A percentile compares a stretch with the other conserved stretches of the same genome.
Evolutionary conservation across 2,797 vertebrate species (phyloP).

Genomic region (Denticeps clupeoides): DNA sequence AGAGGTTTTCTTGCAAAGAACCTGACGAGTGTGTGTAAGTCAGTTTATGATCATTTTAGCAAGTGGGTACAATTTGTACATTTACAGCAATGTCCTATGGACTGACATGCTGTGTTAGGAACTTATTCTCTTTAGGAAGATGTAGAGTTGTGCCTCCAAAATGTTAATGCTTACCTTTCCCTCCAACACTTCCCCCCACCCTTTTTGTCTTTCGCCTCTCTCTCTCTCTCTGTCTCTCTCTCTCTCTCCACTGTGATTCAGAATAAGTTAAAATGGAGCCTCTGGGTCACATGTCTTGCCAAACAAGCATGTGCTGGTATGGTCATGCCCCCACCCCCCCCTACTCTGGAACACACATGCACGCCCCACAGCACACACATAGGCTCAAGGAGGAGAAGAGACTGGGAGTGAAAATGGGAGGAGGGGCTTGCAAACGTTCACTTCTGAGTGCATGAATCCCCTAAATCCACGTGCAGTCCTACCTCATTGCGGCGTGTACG

Average conservation of each 20-base stretch:
- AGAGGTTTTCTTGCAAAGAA: too few relatives aligned
- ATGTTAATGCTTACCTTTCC: too few relatives aligned
- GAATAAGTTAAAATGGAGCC: conserved; percentile 62
- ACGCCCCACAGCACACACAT: too few relatives aligned
- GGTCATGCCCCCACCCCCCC: conserved; percentile 30
- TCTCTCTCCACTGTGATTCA: conserved; percentile 23
- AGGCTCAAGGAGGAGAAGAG: conserved; percentile 19
- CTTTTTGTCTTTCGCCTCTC: conserved; percentile 5
- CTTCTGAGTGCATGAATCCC: conserved; percentile 3
- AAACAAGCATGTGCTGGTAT: conserved; percentile 49
- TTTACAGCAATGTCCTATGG: too few relatives aligned
- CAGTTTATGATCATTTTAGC: too few relatives aligned
- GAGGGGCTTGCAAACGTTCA: conserved; percentile 15
- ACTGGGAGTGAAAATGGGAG: conserved; percentile 5
- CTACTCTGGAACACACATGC: conserved; percentile 12
- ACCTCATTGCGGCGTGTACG: too few relatives aligned
- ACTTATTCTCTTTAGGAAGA: too few relatives aligned
- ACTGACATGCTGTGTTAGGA: too few relatives aligned
- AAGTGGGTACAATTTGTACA: too few relatives aligned
- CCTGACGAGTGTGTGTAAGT: too few relatives aligned
- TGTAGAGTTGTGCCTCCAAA: too few relatives aligned
- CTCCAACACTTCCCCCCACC: conserved; percentile 7
- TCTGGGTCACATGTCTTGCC: conserved; percentile 55
- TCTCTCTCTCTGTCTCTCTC: conserved; percentile 8
- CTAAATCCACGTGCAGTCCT: conserved; percentile 22